These are phyloP conservation scores for Drosophila bipectinata DNA, from an alignment of 1,140 invertebrate genomes.

Conservation along the genomic window DNA sequence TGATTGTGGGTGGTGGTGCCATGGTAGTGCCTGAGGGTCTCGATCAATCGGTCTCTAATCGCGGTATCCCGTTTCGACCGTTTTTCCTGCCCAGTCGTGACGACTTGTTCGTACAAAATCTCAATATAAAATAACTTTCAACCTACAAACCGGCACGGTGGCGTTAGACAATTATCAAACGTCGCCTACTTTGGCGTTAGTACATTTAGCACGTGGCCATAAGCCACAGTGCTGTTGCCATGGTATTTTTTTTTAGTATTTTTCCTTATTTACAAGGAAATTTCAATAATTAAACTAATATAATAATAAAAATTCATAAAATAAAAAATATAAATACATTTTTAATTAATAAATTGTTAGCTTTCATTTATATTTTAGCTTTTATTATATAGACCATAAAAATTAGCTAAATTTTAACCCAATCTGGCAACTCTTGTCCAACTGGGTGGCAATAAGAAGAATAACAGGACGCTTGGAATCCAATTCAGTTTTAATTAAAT, in stretches of 20 bases:
- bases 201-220: constrained; percentile 22
- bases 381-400: too few relatives aligned
- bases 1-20: constrained; percentile 43
- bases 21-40: constrained; percentile 41
- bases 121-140: constrained; percentile 26
- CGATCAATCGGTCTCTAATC: background rate
- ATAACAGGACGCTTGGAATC: background rate
- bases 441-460: background rate
- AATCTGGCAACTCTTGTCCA: background rate
- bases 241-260: background rate
- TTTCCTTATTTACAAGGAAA: too few relatives aligned
- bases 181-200: constrained; percentile 42
- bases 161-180: constrained; percentile 19
- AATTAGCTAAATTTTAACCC: background rate
- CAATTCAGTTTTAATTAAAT: background rate
- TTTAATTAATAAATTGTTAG: too few relatives aligned
- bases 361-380: too few relatives aligned
- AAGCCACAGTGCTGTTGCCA: background rate
- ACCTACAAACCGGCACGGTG: constrained; percentile 32
- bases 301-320: too few relatives aligned
- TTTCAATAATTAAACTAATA: too few relatives aligned
- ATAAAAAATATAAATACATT: too few relatives aligned
- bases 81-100: constrained; percentile 17
- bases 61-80: constrained; percentile 10
- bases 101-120: constrained; percentile 21